phyloP scores from a whole-genome alignment of 2,113 vertebrate species.

The Callopanchax toddi region DNA sequence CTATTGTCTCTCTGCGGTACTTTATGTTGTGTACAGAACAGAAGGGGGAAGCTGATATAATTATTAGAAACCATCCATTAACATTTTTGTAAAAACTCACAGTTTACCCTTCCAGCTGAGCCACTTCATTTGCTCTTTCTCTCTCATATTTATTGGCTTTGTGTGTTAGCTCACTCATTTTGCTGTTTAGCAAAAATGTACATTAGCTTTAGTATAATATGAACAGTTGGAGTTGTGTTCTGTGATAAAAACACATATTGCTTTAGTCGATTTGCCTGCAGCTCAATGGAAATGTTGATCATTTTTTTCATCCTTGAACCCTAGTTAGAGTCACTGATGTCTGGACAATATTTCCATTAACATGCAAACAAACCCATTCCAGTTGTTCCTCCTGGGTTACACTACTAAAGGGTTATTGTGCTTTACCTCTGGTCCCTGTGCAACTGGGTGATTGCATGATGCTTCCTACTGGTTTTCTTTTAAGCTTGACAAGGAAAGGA shows the following conservation, averaged over 20 bases:
- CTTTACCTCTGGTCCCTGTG: no score
- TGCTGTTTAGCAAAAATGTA: no score
- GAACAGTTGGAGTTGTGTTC: not conserved
- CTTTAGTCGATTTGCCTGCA: not conserved
- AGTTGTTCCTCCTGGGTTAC: no score
- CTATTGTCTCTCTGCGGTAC: constrained; percentile 47
- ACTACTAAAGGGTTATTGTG: no score
- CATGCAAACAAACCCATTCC: no score
- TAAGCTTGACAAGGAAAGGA: no score
- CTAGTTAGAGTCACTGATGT: not conserved
- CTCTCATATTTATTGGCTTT: not conserved
- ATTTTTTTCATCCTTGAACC: not conserved
- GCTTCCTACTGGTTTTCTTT: no score
- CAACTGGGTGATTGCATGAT: no score
- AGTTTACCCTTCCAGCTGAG: constrained; percentile 27
- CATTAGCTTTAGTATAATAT: not conserved
- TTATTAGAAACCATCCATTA: constrained; percentile 53
- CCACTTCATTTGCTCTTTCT: constrained; percentile 1
- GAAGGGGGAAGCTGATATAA: constrained; percentile 48
- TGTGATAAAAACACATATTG: not conserved
- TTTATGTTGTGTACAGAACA: constrained; percentile 46
- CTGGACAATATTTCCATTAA: no score
- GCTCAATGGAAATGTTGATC: not conserved
- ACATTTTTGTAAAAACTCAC: constrained; percentile 21
- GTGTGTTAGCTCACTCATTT: constrained; percentile 5